Evolutionary conservation across 2,888 invertebrate species (phyloP).

Genomic region (Falcaria lacertinaria): DNA sequence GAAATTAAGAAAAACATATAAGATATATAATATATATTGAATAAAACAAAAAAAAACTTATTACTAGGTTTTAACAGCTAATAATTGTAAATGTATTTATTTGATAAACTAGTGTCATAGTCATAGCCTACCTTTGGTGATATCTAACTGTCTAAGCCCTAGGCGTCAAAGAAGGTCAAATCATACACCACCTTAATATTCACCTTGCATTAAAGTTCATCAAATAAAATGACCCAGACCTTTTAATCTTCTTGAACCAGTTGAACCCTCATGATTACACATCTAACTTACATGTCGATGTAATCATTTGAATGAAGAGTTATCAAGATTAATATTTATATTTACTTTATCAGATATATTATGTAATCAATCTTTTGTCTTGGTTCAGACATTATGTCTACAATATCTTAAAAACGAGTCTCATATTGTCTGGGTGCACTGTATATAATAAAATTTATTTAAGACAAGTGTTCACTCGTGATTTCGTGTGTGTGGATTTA

Average conservation of each 20-base stretch:
- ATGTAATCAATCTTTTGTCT: neutral
- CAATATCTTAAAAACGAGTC: too few species aligned
- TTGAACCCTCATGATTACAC: conserved; percentile 4
- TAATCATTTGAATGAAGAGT: neutral
- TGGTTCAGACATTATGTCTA: too few species aligned
- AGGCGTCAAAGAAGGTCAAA: conserved; percentile 44
- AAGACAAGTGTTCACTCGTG: too few species aligned
- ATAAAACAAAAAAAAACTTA: too few species aligned
- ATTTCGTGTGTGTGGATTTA: too few species aligned
- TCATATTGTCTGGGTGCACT: too few species aligned
- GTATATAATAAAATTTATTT: too few species aligned
- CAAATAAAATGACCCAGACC: conserved; percentile 47
- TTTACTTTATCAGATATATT: neutral
- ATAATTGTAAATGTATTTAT: too few species aligned
- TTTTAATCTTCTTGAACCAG: conserved; percentile 35
- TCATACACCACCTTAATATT: conserved; percentile 41
- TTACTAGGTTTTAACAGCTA: too few species aligned
- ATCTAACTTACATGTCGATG: neutral
- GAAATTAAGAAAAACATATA: conserved; percentile 47
- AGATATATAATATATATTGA: neutral
- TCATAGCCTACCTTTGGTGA: conserved; percentile 23
- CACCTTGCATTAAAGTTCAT: conserved; percentile 57
- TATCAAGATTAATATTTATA: neutral
- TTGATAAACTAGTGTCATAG: too few species aligned
- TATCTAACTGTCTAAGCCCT: conserved; percentile 29